Evolutionary conservation across 2,113 vertebrate species (phyloP).

Genomic region (Megaleporinus macrocephalus): DNA sequence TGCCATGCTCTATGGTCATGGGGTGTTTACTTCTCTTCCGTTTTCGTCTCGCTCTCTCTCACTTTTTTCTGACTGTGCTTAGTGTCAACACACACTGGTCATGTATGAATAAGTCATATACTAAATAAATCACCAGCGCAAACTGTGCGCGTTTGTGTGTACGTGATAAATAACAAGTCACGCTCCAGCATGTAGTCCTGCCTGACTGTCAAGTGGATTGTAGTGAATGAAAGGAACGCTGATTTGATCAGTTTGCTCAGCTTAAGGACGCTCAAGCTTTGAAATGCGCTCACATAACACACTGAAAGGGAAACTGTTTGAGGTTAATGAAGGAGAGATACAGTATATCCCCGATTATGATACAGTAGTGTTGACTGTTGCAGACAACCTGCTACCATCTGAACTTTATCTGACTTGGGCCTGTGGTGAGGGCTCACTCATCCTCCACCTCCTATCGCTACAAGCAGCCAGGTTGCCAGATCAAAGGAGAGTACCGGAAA

Average conservation of each 20-base stretch:
- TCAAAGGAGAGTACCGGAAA: constrained; percentile 1
- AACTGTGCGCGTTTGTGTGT: neutral
- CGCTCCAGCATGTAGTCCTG: neutral
- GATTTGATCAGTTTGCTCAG: no score
- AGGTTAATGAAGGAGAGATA: neutral
- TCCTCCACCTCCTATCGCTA: constrained; percentile 30
- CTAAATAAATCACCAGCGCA: neutral
- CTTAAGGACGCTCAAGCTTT: no score
- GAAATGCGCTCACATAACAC: no score
- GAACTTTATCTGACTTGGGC: constrained; percentile 64
- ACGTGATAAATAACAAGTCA: neutral
- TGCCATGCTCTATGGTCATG: constrained; percentile 21
- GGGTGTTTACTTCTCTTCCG: neutral
- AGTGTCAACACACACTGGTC: neutral
- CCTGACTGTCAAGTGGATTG: neutral
- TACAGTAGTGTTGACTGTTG: neutral
- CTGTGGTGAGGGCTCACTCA: constrained; percentile 33
- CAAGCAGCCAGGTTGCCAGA: constrained; percentile 3
- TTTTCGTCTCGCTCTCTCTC: neutral
- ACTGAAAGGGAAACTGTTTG: neutral
- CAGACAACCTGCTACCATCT: constrained; percentile 62
- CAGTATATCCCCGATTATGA: neutral
- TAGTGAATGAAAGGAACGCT: no score
- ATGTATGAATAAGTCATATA: neutral
- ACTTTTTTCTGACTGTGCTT: neutral